Base-by-base conservation (phyloP, 2,888 invertebrate genomes). In the Parascotia fuliginaria region DNA sequence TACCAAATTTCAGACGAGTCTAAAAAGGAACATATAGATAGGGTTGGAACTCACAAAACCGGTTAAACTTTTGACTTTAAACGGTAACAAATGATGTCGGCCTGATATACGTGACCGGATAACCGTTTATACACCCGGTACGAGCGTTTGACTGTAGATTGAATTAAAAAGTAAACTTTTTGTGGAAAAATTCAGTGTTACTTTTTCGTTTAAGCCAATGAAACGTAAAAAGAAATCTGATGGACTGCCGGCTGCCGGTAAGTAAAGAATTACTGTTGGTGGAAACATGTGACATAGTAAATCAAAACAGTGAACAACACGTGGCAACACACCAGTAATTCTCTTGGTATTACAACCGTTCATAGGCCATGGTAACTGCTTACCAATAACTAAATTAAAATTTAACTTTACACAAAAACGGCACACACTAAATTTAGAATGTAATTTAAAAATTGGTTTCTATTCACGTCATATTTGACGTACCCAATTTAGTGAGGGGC, bases 21-120 rank as follows among this genome's bases (percentile, higher is more conserved):
- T 27, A 28, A 16, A 24, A 36, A 34, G 15, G n/a, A 42, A 24
- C 16, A 43, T 36, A 36, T 7, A 24, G 24, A 24, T 34, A 60
- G 39, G 46, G 61, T 27, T 60, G 57, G 15, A 27, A 32, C 43
- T 38, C 29, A 34, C 29, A 41, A 43, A 45, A 13, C 38, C 14
- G 15, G 54, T 44, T 38, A n/a, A 51, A 48, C 27, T 38, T 47
- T 29, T 46, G 33, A 54, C 47, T 48, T 37, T 36, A 56, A 55
- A 53, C 52, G 51, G 55, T 65, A 54, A 65, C 51, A 65, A 66
- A 62, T 52, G 55, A 62, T 45, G 60, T 33, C 47, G 50, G 48
- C 40, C 44, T 54, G 64, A 55, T 63, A 50, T 66, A 63, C 56
- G 60, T 63, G 63, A 50, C 54, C 54, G 63, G 55, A 48, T 51